phyloP scores from a whole-genome alignment of 1,140 invertebrate genomes.

The Trichoplusia ni region DNA sequence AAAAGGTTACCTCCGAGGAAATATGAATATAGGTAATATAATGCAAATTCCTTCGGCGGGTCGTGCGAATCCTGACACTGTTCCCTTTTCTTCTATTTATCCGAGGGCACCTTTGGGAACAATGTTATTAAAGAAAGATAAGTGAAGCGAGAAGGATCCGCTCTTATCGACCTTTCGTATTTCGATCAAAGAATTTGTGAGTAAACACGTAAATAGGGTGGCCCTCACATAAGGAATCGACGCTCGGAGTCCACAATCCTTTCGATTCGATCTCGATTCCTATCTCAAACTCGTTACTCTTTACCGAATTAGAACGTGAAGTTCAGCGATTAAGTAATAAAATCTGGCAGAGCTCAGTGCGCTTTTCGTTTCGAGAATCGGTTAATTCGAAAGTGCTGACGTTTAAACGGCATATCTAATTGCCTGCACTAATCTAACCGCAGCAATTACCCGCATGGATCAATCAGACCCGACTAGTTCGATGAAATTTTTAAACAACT shows the following conservation, averaged over 20 bases:
- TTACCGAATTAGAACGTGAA: constrained; percentile 5
- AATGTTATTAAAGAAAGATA: constrained; percentile 66
- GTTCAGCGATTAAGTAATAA: constrained; percentile 21
- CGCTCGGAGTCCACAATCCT: background rate
- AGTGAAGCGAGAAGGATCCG: constrained; percentile 45
- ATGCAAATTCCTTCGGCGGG: constrained; percentile 71
- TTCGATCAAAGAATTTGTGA: constrained; percentile 22
- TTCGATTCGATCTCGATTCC: background rate
- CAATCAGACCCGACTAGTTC: constrained; percentile 16
- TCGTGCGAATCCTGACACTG: constrained; percentile 47
- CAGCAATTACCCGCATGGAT: background rate
- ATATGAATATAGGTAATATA: constrained; percentile 59
- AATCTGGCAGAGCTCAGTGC: constrained; percentile 16
- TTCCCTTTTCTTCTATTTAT: constrained; percentile 52
- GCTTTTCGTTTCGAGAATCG: background rate
- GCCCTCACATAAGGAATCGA: constrained; percentile 10
- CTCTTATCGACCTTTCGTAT: constrained; percentile 30
- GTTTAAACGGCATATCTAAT: constrained; percentile 22
- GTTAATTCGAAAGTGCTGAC: constrained; percentile 15
- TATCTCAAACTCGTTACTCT: background rate
- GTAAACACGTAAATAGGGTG: constrained; percentile 22
- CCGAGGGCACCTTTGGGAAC: constrained; percentile 57
- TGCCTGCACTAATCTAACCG: background rate
- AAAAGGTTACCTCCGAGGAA: constrained; percentile 60
- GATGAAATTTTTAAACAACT: constrained; percentile 25